Percentiles rank a stretch among this genome's conserved stretches.
These are phyloP conservation scores for Myiozetetes cayanensis DNA, from an alignment of 2,113 vertebrate species.

Conservation along the genomic window DNA sequence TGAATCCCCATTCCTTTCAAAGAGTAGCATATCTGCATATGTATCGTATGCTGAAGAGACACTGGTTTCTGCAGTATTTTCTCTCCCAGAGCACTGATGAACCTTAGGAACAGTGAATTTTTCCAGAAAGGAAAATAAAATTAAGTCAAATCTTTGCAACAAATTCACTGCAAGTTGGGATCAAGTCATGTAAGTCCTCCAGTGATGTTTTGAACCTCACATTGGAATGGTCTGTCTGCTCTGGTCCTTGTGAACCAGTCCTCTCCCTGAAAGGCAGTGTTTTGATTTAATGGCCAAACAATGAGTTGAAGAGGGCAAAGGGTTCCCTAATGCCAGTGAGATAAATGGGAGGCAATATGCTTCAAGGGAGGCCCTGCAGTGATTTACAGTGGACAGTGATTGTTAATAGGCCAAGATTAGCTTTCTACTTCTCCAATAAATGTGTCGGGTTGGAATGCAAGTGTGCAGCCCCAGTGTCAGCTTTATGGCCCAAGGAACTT, in stretches of 20 bases:
- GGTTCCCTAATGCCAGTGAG: neutral
- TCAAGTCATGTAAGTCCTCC: neutral
- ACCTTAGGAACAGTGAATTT: neutral
- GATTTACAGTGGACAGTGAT: constrained; percentile 29
- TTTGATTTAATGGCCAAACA: constrained; percentile 13
- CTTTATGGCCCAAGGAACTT: constrained; percentile 7
- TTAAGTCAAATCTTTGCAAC: neutral
- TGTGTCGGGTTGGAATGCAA: constrained; percentile 37
- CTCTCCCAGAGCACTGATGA: neutral
- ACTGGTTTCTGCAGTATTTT: neutral
- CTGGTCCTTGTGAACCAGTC: neutral
- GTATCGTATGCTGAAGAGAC: neutral
- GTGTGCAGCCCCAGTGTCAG: neutral
- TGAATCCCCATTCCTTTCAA: neutral
- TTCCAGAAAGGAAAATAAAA: neutral
- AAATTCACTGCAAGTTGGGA: neutral
- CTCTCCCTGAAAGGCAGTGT: neutral
- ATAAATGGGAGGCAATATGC: constrained; percentile 16
- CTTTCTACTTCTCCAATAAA: constrained; percentile 53
- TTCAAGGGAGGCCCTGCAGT: constrained; percentile 33
- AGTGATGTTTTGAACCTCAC: neutral
- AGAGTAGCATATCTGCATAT: neutral
- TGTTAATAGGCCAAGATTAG: constrained; percentile 37
- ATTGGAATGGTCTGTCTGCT: neutral
- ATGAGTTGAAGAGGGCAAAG: neutral